Percentiles rank a stretch among this genome's conserved stretches.
Conservation (phyloP, 2,113 vertebrate species). For the Phodopus roborovskii region DNA sequence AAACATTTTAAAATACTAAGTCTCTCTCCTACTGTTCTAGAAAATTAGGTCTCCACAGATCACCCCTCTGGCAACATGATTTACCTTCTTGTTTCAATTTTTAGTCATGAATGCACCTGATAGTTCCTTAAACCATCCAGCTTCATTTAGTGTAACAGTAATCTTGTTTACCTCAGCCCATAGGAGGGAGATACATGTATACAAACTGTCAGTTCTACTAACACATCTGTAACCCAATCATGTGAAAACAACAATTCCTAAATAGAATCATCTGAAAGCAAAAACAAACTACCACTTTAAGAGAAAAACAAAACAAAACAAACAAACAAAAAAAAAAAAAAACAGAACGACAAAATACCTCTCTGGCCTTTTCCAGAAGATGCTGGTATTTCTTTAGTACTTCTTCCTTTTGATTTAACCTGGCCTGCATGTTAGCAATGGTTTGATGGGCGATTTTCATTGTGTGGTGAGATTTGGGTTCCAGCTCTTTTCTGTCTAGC, state of each 20-base stretch:
- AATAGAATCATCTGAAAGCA: constrained; percentile 32
- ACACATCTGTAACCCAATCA: constrained; percentile 53
- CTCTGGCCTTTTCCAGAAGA: constrained; percentile 91
- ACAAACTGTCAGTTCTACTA: constrained; percentile 58
- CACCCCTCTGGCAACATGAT: neutral
- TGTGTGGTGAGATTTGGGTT: constrained; percentile 83
- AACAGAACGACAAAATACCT: constrained; percentile 80
- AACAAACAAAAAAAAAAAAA: too few relatives aligned
- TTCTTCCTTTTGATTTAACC: constrained; percentile 95
- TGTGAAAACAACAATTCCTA: constrained; percentile 37
- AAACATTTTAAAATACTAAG: constrained; percentile 21
- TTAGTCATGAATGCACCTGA: constrained; percentile 11
- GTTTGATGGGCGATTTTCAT: constrained; percentile 93
- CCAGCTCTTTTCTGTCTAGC: constrained; percentile 84
- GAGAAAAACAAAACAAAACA: too few relatives aligned
- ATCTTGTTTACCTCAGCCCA: neutral
- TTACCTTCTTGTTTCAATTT: neutral
- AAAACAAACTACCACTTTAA: constrained; percentile 24
- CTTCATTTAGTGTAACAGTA: neutral
- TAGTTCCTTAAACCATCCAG: constrained; percentile 1
- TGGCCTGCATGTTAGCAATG: constrained; percentile 93
- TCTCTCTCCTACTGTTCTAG: neutral
- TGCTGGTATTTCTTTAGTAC: constrained; percentile 94
- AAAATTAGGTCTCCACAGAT: constrained; percentile 15
- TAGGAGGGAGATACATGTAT: neutral